Evolutionary conservation across 2,888 invertebrate genomes (phyloP).

Genomic region (Melieria picta): DNA sequence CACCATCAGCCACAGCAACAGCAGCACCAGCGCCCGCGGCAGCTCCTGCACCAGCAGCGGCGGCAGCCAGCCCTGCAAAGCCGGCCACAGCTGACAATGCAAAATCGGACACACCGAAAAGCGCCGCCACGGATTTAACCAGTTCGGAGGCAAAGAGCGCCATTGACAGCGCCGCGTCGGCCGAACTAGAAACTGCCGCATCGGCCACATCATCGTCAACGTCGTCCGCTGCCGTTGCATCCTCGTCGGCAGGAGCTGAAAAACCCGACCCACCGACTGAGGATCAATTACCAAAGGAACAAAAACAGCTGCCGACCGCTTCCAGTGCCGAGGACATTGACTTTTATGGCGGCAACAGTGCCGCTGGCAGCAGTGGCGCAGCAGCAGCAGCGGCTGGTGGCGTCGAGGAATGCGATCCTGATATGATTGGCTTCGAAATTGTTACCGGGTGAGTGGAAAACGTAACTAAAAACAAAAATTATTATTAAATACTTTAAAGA

Average conservation of each 20-base stretch:
- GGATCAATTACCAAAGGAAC: slow-evolving; percentile 51
- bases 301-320: slow-evolving; percentile 46
- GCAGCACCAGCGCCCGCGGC: slow-evolving; percentile 33
- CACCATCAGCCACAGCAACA: slow-evolving; percentile 59
- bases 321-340: slow-evolving; percentile 48
- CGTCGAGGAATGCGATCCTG: slow-evolving; percentile 83
- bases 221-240: slow-evolving; percentile 6
- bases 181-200: slow-evolving; percentile 36
- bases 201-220: slow-evolving; percentile 37
- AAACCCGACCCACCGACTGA: slow-evolving; percentile 44
- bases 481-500: too few species aligned
- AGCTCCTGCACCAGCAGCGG: slow-evolving; percentile 29
- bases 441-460: slow-evolving; percentile 77
- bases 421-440: slow-evolving; percentile 91
- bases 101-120: slow-evolving; percentile 27
- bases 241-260: slow-evolving; percentile 34
- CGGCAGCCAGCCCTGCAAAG: slow-evolving; percentile 15
- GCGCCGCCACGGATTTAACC: slow-evolving; percentile 8
- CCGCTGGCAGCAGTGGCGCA: slow-evolving; percentile 11
- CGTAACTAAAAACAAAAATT: neutral
- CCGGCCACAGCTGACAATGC: slow-evolving; percentile 20
- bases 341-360: slow-evolving; percentile 34
- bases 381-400: slow-evolving; percentile 27
- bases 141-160: slow-evolving; percentile 38
- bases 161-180: slow-evolving; percentile 41